These are phyloP conservation scores for Venturia canescens DNA, from an alignment of 1,140 invertebrate genomes.

Conservation along the genomic window DNA sequence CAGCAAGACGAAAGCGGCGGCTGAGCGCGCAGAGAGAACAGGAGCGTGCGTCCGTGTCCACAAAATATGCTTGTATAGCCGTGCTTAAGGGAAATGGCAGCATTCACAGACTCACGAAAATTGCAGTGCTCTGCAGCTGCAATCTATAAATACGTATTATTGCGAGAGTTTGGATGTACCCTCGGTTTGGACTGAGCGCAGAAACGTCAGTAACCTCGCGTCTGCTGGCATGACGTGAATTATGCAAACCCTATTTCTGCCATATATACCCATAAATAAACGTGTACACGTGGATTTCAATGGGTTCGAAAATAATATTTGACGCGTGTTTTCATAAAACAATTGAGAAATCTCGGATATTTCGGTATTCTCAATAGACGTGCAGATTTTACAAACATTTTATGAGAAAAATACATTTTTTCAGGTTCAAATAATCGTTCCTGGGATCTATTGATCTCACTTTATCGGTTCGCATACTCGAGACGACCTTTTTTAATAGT, in stretches of 20 bases:
- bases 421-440: no score
- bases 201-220: neutral
- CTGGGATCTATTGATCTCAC: no score
- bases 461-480: no score
- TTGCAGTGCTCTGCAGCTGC: slow-evolving; percentile 15
- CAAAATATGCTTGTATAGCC: no score
- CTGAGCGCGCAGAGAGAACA: neutral
- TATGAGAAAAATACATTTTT: no score
- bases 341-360: no score
- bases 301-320: neutral
- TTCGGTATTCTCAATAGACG: no score
- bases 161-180: slow-evolving; percentile 1
- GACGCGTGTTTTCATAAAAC: no score
- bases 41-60: neutral
- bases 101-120: neutral
- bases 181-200: slow-evolving; percentile 8
- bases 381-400: no score
- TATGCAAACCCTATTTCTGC: neutral
- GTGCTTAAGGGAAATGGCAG: neutral
- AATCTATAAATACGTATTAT: slow-evolving; percentile 8
- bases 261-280: neutral
- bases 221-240: slow-evolving; percentile 3
- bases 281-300: neutral
- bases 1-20: no score
- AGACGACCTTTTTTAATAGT: no score